phyloP scores from a whole-genome alignment of 2,888 invertebrate species.

The Diaprepes abbreviatus region DNA sequence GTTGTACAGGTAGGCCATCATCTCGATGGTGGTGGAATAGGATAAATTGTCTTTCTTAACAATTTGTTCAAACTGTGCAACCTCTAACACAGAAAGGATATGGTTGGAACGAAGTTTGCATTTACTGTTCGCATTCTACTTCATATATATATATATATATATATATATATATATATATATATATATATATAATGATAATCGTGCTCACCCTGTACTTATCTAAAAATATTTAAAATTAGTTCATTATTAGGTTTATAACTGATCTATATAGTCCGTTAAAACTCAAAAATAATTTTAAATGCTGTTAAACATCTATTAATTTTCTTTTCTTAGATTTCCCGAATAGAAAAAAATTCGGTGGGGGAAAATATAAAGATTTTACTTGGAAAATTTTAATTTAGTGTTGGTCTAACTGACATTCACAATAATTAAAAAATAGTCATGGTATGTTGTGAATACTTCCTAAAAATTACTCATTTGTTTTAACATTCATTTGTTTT shows the following conservation, averaged over 20 bases:
- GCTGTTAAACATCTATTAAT: conserved; percentile 35
- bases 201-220: conserved; percentile 11
- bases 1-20: too few species aligned
- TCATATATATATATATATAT: too few species aligned
- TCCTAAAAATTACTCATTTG: too few species aligned
- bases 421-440: conserved; percentile 20
- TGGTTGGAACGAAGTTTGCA: too few species aligned
- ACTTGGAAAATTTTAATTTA: conserved; percentile 40
- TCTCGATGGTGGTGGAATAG: too few species aligned
- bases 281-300: conserved; percentile 36
- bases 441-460: conserved; percentile 40
- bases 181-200: too few species aligned
- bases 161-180: too few species aligned
- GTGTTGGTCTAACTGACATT: conserved; percentile 42
- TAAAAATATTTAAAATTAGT: conserved; percentile 38
- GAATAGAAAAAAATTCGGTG: conserved; percentile 13
- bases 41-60: too few species aligned
- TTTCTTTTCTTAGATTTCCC: conserved; percentile 28
- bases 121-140: too few species aligned
- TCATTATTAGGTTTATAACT: conserved; percentile 38
- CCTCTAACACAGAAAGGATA: too few species aligned
- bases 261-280: conserved; percentile 46
- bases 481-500: too few species aligned
- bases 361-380: conserved; percentile 48
- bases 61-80: too few species aligned